Base-by-base conservation (phyloP, 2,113 vertebrate species). In the Coturnix japonica region DNA sequence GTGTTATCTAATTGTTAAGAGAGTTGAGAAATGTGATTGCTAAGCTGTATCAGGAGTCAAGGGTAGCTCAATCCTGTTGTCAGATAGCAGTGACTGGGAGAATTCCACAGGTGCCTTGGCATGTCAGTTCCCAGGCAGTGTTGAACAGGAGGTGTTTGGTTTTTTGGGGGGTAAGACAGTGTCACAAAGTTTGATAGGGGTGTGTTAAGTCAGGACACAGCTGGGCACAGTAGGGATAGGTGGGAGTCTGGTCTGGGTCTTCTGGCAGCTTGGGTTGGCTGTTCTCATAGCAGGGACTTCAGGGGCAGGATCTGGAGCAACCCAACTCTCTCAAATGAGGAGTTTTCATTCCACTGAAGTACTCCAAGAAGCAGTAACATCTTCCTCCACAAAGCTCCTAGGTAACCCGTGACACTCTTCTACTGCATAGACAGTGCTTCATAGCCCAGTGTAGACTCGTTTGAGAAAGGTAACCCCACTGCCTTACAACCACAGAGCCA, bases 11-110 rank as follows among this genome's bases (percentile, higher is more conserved):
- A 67, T 51, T 77, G 22, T 82, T 80, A 25, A 28, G 47, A 91
- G 75, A 2, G 17, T 25, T 92, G 93, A 80, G 75, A 76, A 93
- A 70, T 60, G 53, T 70, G 64, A 80, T 70, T 91, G 94, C 89
- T 73, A 43, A 93, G 53, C 78, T 9, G 0, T 56, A 19, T n/a
- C 69, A 61, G 64, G 81, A 85, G 87, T 81, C 53, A 49, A 39
- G 87, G n/a, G 43, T 54, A 77, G 54, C 69, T 85, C 2, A 0
- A 75, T 73, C 35, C 69, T 88, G 39, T 83, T 41, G 14, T 81
- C 71, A 87, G 25, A 25, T 51, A 49, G 49, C 31, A 47, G 56
- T 31, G 85, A 56, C 59, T 56, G 13, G 46, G 56, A 91, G 60
- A n/a, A 16, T 70, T 72, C 25, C 73, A 51, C 54, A 59, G 41